Conservation (phyloP, 2,797 vertebrate genomes). For the Hemitrygon akajei region DNA sequence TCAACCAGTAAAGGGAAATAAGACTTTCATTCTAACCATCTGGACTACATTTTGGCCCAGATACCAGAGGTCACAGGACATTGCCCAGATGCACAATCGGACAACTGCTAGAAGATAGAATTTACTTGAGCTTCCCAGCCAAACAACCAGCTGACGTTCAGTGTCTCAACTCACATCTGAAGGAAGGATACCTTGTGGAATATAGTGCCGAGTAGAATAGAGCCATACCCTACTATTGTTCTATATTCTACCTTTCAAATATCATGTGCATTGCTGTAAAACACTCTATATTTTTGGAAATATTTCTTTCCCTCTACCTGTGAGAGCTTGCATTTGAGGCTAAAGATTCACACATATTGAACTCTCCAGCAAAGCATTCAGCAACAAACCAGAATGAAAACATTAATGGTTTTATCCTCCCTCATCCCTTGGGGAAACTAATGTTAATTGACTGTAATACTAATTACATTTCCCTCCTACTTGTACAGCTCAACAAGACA, state of each 20-base stretch:
- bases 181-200: background rate
- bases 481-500: background rate
- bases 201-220: background rate
- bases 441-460: background rate
- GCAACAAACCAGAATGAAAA: background rate
- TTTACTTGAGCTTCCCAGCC: background rate
- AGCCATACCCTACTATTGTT: background rate
- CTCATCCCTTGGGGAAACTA: background rate
- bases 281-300: background rate
- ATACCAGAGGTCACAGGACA: background rate
- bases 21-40: background rate
- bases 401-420: background rate
- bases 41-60: background rate
- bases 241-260: background rate
- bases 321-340: background rate
- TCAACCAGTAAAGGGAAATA: background rate
- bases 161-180: background rate
- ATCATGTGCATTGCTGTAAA: background rate
- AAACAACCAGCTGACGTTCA: background rate
- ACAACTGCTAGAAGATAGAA: background rate
- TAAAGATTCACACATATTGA: slow-evolving; percentile 12
- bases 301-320: slow-evolving; percentile 19
- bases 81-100: background rate
- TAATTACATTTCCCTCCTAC: background rate
- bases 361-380: background rate